Conservation (phyloP, 1,140 invertebrate genomes). For the Daktulosphaira vitifoliae region DNA sequence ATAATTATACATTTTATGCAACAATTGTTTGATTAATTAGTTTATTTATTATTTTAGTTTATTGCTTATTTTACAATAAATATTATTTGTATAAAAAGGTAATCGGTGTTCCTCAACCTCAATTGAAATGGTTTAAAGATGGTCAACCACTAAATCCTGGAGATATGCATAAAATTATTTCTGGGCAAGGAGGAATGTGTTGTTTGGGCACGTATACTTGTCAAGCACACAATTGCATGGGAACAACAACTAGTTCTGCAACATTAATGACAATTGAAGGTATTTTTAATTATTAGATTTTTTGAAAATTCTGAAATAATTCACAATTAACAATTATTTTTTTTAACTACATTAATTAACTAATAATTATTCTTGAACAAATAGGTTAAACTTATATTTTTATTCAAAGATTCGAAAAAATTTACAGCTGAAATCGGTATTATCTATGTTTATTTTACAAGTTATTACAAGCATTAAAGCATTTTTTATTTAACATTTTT, state of each 20-base stretch:
- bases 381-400: no score
- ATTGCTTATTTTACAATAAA: background rate
- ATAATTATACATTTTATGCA: background rate
- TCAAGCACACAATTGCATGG: conserved; percentile 87
- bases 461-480: no score
- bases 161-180: conserved; percentile 83
- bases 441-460: no score
- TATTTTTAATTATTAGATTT: conserved; percentile 35
- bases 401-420: no score
- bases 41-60: background rate
- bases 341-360: background rate
- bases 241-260: conserved; percentile 75
- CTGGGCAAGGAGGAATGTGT: conserved; percentile 78
- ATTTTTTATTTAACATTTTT: no score
- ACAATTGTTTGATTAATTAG: no score
- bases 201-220: conserved; percentile 88
- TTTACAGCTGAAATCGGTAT: no score
- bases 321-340: no score
- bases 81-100: conserved; percentile 46
- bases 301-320: no score
- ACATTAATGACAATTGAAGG: conserved; percentile 80
- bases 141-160: conserved; percentile 78
- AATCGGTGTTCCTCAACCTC: conserved; percentile 80
- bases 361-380: background rate
- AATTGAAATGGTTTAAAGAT: conserved; percentile 85